A percentile compares a stretch with the other conserved stretches of the same genome.
These are phyloP conservation scores for Peromyscus californicus DNA, from an alignment of 2,113 vertebrate genomes.

Conservation along the genomic window DNA sequence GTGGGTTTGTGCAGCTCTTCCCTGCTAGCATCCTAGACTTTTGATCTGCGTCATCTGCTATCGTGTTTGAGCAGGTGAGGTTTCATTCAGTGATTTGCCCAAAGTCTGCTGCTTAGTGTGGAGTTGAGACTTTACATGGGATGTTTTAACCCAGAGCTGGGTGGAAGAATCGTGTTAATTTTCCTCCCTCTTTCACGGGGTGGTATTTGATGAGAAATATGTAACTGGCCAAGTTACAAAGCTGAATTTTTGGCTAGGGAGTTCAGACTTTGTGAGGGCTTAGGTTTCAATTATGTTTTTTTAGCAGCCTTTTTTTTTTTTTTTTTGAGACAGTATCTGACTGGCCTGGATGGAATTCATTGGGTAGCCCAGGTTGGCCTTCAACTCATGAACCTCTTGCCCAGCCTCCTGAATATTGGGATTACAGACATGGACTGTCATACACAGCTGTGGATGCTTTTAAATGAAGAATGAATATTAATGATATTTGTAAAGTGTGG, in stretches of 20 bases:
- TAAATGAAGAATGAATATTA: constrained; percentile 80
- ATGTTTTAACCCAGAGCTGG: neutral
- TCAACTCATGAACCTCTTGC: neutral
- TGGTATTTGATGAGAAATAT: neutral
- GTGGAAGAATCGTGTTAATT: neutral
- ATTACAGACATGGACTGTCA: neutral
- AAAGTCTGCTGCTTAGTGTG: neutral
- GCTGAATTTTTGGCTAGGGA: constrained; percentile 18
- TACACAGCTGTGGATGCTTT: neutral
- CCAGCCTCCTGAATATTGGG: neutral
- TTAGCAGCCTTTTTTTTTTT: too few species aligned
- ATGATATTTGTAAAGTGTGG: constrained; percentile 74
- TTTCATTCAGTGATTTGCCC: constrained; percentile 26
- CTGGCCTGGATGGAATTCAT: neutral
- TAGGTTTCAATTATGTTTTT: neutral
- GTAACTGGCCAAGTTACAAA: neutral
- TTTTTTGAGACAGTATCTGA: neutral
- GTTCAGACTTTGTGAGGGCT: constrained; percentile 29
- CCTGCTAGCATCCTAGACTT: neutral
- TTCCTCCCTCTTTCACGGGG: neutral
- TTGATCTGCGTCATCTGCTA: neutral
- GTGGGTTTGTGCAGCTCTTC: neutral
- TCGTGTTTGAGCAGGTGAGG: neutral
- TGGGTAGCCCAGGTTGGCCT: neutral
- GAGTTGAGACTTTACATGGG: constrained; percentile 3